Evolutionary conservation across 2,797 vertebrate genomes (phyloP).

Genomic region (Glossophaga mutica): DNA sequence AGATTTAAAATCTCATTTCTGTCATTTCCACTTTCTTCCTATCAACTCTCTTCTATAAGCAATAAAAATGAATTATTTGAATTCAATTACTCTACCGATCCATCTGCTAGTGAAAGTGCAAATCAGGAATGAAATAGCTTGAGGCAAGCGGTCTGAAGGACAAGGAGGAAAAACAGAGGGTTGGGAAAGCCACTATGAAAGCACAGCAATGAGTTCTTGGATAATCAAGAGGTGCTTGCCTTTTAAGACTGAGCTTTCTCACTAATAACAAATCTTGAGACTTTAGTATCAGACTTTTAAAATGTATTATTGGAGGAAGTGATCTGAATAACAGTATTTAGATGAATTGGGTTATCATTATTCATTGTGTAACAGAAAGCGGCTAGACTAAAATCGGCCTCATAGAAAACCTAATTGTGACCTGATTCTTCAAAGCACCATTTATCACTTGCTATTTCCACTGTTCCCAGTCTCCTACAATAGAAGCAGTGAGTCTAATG

Average conservation of each 20-base stretch:
- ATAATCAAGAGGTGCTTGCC: background rate
- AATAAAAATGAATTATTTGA: slow-evolving; percentile 65
- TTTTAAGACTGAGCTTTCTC: background rate
- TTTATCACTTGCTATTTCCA: background rate
- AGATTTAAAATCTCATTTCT: slow-evolving; percentile 54
- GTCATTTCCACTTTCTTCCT: slow-evolving; percentile 53
- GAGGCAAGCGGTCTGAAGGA: background rate
- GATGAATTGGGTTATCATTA: slow-evolving; percentile 14
- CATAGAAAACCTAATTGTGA: background rate
- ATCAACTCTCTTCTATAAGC: slow-evolving; percentile 44
- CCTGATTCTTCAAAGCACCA: background rate
- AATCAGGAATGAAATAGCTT: slow-evolving; percentile 44
- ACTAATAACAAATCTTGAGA: background rate
- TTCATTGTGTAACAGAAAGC: background rate
- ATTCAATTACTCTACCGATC: slow-evolving; percentile 55
- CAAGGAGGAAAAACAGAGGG: background rate
- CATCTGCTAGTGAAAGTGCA: slow-evolving; percentile 30
- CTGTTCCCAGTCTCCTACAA: background rate
- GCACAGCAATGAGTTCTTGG: background rate
- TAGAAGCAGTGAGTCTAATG: background rate
- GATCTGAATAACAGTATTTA: background rate
- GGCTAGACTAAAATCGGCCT: background rate
- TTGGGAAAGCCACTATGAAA: background rate
- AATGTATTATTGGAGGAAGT: background rate
- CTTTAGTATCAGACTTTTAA: background rate